A percentile compares a stretch with the other conserved stretches of the same genome.
These are phyloP conservation scores for Xenotilapia longispinis DNA, from an alignment of 2,113 vertebrate genomes.

Conservation along the genomic window DNA sequence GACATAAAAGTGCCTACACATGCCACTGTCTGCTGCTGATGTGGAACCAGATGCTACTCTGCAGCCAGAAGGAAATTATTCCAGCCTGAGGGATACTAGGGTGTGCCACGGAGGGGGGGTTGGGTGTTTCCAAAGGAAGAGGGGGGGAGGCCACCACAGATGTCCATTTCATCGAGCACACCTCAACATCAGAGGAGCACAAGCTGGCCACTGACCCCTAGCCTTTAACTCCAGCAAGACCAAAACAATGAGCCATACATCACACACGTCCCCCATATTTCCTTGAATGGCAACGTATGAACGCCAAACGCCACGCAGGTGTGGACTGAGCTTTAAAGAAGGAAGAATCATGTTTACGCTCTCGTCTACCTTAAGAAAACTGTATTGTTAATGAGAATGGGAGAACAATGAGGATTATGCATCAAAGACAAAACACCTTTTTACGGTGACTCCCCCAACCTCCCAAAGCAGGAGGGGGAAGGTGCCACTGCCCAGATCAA, in stretches of 20 bases:
- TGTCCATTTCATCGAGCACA: slow-evolving; percentile 20
- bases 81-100: slow-evolving; percentile 30
- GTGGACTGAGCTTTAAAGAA: neutral
- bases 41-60: slow-evolving; percentile 29
- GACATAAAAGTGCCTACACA: slow-evolving; percentile 1
- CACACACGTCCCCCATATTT: neutral
- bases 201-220: slow-evolving; percentile 20
- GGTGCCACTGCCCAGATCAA: neutral
- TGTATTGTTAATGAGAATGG: slow-evolving; percentile 16
- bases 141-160: slow-evolving; percentile 15
- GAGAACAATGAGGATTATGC: neutral
- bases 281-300: neutral
- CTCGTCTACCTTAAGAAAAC: neutral
- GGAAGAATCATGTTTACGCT: neutral
- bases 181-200: slow-evolving; percentile 26
- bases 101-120: slow-evolving; percentile 25
- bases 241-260: slow-evolving; percentile 34
- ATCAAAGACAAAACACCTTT: slow-evolving; percentile 16
- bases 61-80: slow-evolving; percentile 36
- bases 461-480: neutral
- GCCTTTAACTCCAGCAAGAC: slow-evolving; percentile 20
- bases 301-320: neutral
- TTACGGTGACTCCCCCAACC: neutral
- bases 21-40: slow-evolving; percentile 19
- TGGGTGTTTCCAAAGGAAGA: neutral